Base-by-base conservation (phyloP, 2,888 invertebrate species). In the Lomographa bimaculata region DNA sequence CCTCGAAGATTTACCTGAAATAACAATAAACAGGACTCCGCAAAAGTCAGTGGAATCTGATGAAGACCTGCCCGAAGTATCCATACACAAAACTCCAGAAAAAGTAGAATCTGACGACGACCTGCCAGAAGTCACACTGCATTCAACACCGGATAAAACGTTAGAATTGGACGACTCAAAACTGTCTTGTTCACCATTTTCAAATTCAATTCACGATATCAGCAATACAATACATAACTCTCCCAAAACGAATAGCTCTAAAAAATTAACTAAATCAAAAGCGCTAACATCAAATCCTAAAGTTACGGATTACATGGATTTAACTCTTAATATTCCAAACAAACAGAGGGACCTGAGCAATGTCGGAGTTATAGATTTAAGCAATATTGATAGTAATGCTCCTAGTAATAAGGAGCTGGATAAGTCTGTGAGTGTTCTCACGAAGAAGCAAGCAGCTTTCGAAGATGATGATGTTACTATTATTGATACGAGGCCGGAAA, bases 381-480 rank as follows among this genome's bases (percentile, higher is more conserved):
- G 50, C 21, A 47, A 62, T 16, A 42, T 51, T 25, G 12, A 38
- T 1, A 18, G 52, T 43, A 46, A 37, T 25, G 30, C 29, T 17
- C 38, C 59, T n/a, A 66, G 46, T 20, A 54, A 56, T 34, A 74
- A 46, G 14, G 54, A 64, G 7, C 16, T 57, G 10, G 66, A 49
- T 41, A 55, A 57, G 16, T 51, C 68, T 24, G 48, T 36, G 17
- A 30, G 33, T 55, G 29, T 29, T 2, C 33, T 43, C 29, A 38
- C 19, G 10, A 29, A 17, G 23, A 43, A 19, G 34, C 26, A 11
- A 14, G 5, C 5, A 1, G 7, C n/a, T 1, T 24, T 24, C 5
- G 51, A 60, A 37, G 81, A 85, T 46, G 84, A 87, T 54, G 86
- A 87, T 33, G 70, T 87, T 5, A 73, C 84, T 1, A 79, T 87